These are phyloP conservation scores for Palloptera scutellata DNA, from an alignment of 2,888 invertebrate genomes.

Conservation along the genomic window DNA sequence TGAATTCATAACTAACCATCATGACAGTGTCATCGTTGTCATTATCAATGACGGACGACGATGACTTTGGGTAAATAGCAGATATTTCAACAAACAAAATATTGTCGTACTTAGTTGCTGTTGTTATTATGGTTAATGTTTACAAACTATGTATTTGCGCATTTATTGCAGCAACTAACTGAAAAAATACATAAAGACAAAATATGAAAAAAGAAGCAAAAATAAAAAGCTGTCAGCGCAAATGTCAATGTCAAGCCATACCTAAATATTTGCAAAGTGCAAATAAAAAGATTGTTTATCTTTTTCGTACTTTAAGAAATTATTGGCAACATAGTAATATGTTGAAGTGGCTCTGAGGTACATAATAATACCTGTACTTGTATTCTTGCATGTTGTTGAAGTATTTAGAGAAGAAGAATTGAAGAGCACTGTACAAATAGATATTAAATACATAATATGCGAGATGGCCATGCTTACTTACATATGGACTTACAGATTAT, in stretches of 20 bases:
- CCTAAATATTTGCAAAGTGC: slow-evolving; percentile 34
- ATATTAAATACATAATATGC: too few species aligned
- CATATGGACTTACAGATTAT: too few species aligned
- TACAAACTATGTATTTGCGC: background rate
- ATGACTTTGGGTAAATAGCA: background rate
- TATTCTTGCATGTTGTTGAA: background rate
- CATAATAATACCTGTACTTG: background rate
- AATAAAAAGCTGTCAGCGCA: slow-evolving; percentile 43
- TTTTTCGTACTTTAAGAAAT: background rate
- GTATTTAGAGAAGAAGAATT: background rate
- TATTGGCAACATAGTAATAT: background rate
- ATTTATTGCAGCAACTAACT: background rate
- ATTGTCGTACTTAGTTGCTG: background rate
- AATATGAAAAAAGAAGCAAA: slow-evolving; percentile 12
- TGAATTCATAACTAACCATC: slow-evolving; percentile 1
- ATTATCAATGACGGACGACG: background rate
- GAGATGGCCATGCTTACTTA: too few species aligned
- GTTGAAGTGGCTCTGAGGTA: too few species aligned
- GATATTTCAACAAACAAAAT: slow-evolving; percentile 13
- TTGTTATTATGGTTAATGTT: background rate
- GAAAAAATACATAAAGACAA: slow-evolving; percentile 22
- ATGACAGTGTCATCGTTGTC: slow-evolving; percentile 24
- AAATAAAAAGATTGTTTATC: slow-evolving; percentile 3
- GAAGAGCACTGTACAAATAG: too few species aligned
- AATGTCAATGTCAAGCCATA: slow-evolving; percentile 57